Base-by-base conservation (phyloP, 2,888 invertebrate genomes). In the Eupsilia transversa region DNA sequence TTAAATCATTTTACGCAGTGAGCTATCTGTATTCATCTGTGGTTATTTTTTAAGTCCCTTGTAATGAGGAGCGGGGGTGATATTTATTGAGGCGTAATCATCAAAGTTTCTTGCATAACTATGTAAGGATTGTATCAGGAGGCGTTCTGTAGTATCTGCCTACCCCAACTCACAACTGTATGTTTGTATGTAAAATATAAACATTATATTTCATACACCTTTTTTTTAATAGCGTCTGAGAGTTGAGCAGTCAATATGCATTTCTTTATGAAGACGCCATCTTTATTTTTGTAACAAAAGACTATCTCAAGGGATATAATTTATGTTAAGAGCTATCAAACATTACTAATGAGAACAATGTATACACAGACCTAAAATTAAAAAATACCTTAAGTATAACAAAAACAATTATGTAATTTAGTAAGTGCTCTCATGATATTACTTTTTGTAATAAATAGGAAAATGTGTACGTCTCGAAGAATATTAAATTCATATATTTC, bases 401-500 rank as follows among this genome's bases (percentile, higher is more conserved):
- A 49, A 49, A 23, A 49, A 49, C 10, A n/a, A n/a, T 52, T n/a
- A n/a, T 12, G n/a, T 52, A 27, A 27, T 52, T 52, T 54, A 27
- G 54, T 61, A n/a, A 38, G 20, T 20, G 7, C 23, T 43, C 20
- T 20, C 43, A 7, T 7, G 20, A 43, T 20, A 23, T 41, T 27
- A 12, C 57, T 57, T 33, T 57, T 33, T 57, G 33, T 33, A 33
- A 57, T 57, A 27, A 54, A 54, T 27, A 2, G n/a, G 10, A n/a
- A 57, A 57, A 57, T 57, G 20, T 57, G 6, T 30, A 63, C 20
- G 12, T 20, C 27, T 43, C 27, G 6, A 38, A 30, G 43, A 23
- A 20, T 61, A 61, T 61, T 61, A 41, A 61, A 41, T 41, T 41
- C 41, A n/a, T 52, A n/a, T 49, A 61, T 61, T 61, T 61, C 20